Conservation (phyloP, 2,888 invertebrate genomes). For the Andrena marginata region DNA sequence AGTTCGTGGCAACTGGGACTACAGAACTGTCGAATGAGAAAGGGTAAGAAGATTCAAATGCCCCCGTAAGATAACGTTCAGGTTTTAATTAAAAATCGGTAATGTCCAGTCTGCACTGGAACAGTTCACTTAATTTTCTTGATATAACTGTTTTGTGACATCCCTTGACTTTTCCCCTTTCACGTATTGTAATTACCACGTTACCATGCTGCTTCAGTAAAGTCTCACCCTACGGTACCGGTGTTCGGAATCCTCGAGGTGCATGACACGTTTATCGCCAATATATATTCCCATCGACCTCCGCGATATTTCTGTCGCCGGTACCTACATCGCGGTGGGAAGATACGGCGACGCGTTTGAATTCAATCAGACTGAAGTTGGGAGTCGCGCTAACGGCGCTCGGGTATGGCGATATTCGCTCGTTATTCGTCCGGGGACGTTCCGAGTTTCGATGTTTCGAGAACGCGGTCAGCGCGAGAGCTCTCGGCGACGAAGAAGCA, state of each 20-base stretch:
- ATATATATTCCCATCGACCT: conserved; percentile 2
- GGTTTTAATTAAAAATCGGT: too few species aligned
- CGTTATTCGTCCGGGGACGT: background rate
- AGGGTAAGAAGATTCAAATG: too few species aligned
- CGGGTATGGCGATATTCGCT: background rate
- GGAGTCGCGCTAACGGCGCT: background rate
- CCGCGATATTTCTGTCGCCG: conserved; percentile 1
- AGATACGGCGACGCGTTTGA: background rate
- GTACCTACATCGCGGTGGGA: too few species aligned
- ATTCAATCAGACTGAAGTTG: background rate
- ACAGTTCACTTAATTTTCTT: too few species aligned
- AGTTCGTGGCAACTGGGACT: too few species aligned
- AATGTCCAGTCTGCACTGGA: too few species aligned
- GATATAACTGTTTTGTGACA: too few species aligned
- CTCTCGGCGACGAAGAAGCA: conserved; percentile 7
- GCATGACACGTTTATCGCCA: background rate
- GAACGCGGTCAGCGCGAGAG: conserved; percentile 24
- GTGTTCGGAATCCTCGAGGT: background rate
- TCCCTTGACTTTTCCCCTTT: too few species aligned
- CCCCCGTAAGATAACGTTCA: too few species aligned
- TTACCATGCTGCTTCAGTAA: background rate
- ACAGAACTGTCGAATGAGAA: too few species aligned
- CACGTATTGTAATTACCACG: too few species aligned
- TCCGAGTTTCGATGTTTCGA: conserved; percentile 20
- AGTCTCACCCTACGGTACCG: background rate